Conservation (phyloP, 92 coral and sea anemone species). For the Palythoa caribaeorum region DNA sequence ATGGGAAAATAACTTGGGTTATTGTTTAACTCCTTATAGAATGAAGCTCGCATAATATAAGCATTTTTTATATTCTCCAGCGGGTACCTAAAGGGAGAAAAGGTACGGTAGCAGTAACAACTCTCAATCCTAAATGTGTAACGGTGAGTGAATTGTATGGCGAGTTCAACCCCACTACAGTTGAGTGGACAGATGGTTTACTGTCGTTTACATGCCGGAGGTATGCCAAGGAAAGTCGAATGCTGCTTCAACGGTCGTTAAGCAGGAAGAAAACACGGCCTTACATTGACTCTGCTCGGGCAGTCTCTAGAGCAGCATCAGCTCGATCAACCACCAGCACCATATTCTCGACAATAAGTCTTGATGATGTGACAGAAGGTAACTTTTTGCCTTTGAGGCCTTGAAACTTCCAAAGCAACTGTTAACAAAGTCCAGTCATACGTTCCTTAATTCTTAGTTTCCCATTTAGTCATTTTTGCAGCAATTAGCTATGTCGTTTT, state of each 20-base stretch:
- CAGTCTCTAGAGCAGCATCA: constrained; percentile 64
- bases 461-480: no score
- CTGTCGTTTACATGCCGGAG: constrained; percentile 83
- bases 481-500: no score
- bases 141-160: constrained; percentile 94
- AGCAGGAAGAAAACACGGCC: constrained; percentile 57
- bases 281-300: constrained; percentile 35
- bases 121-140: constrained; percentile 93
- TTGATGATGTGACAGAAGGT: constrained; percentile 85
- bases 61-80: constrained; percentile 40
- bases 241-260: constrained; percentile 20
- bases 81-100: constrained; percentile 68
- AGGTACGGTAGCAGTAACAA: constrained; percentile 81
- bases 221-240: constrained; percentile 80
- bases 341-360: constrained; percentile 67
- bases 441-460: no score
- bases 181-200: constrained; percentile 97
- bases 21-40: not conserved
- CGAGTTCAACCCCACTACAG: constrained; percentile 87
- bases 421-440: no score
- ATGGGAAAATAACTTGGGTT: no score
- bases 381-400: not conserved
- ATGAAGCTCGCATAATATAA: not conserved
- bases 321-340: constrained; percentile 65
- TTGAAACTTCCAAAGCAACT: not conserved